Conservation (phyloP, 2,888 invertebrate genomes). For the Dryocosmus kuriphilus region DNA sequence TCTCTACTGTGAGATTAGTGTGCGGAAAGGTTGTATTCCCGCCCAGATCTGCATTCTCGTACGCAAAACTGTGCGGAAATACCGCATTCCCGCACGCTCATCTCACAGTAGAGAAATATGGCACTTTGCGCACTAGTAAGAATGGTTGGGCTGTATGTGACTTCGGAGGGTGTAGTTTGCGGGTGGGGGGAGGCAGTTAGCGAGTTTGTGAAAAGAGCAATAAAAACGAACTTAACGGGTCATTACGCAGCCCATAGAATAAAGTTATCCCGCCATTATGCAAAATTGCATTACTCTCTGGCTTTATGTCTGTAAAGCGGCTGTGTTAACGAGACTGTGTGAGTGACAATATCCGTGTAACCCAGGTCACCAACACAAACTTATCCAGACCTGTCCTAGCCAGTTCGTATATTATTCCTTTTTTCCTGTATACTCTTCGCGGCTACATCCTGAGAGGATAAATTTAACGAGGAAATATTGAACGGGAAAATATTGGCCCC, state of each 20-base stretch:
- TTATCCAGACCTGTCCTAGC: background rate
- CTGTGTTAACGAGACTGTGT: background rate
- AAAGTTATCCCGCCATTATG: conserved; percentile 72
- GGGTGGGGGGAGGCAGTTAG: conserved; percentile 2
- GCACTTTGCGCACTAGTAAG: too few species aligned
- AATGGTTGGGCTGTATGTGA: too few species aligned
- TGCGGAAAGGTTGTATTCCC: too few species aligned
- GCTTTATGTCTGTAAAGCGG: conserved; percentile 32
- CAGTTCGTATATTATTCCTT: conserved; percentile 14
- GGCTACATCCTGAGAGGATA: conserved; percentile 13
- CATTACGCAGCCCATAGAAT: conserved; percentile 70
- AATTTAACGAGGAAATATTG: conserved; percentile 29
- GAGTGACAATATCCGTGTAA: background rate
- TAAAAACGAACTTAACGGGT: conserved; percentile 68
- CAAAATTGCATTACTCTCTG: conserved; percentile 66
- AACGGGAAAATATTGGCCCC: conserved; percentile 22
- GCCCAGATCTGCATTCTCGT: too few species aligned
- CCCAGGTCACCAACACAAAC: background rate
- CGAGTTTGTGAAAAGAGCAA: conserved; percentile 58
- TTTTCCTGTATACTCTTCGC: background rate
- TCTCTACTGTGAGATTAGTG: too few species aligned
- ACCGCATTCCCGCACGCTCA: too few species aligned
- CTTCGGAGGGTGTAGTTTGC: too few species aligned
- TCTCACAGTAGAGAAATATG: too few species aligned
- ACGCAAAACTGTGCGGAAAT: too few species aligned